These are phyloP conservation scores for Linyphia triangularis DNA, from an alignment of 2,888 invertebrate species.

Conservation along the genomic window DNA sequence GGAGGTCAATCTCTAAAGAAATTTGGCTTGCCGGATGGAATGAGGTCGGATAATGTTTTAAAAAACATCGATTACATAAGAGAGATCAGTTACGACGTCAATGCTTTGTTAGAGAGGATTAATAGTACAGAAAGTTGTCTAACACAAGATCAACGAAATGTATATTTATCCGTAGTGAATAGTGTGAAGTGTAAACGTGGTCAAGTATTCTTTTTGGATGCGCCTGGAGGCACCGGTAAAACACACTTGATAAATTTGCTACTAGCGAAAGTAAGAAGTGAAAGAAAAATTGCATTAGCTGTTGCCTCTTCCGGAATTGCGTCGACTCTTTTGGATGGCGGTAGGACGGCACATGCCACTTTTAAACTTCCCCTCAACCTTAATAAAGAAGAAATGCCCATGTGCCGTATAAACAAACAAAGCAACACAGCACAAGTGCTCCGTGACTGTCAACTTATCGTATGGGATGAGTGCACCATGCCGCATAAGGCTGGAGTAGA, in stretches of 20 bases:
- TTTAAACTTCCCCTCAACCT: conserved; percentile 27
- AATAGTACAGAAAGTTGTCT: background rate
- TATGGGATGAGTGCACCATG: conserved; percentile 33
- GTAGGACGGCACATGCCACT: background rate
- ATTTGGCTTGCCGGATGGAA: background rate
- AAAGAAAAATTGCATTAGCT: background rate
- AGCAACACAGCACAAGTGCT: background rate
- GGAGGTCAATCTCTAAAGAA: background rate
- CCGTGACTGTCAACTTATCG: background rate
- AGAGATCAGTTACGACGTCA: background rate
- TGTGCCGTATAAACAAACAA: background rate
- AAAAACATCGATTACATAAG: background rate
- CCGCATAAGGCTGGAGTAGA: background rate
- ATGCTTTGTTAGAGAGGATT: background rate
- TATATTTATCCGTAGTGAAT: background rate
- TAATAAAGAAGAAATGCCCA: background rate
- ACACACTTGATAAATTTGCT: conserved; percentile 78
- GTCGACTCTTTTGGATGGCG: background rate
- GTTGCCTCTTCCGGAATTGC: conserved; percentile 17
- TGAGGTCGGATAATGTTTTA: background rate
- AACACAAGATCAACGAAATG: background rate
- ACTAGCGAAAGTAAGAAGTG: background rate
- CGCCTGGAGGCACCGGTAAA: conserved; percentile 80
- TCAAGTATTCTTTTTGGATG: conserved; percentile 78
- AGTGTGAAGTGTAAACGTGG: background rate